Base-by-base conservation (phyloP, 2,797 vertebrate genomes). In the Falco berigora region DNA sequence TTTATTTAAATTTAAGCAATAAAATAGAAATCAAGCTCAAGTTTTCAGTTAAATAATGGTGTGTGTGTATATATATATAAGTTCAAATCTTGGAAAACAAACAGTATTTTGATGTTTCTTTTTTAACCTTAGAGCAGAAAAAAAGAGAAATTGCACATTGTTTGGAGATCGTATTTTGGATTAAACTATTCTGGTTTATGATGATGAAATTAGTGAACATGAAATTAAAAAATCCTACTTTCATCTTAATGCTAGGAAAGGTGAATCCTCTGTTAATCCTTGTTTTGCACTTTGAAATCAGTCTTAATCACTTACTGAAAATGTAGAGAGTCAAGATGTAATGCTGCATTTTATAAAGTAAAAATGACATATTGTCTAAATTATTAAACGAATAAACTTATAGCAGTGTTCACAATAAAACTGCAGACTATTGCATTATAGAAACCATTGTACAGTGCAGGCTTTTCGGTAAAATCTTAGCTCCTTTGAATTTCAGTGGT, bases 1-100 rank as follows among this genome's bases (percentile, higher is more conserved):
- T 98, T 98, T 97, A 98, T 98, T 98, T 98, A 97, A 97, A 97
- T 97, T 97, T 97, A 98, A 98, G 98, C 98, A 98, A 98, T 98
- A 98, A 97, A 97, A 94, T 96, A 97, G 72, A 79, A 92, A 95
- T 97, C 71, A 83, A 96, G 95, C 83, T 97, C 97, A 96, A 95
- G 85, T 97, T 98, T 97, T 97, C 95, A 93, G 89, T 97, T 97
- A 97, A 96, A 91, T 96, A 95, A 59, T 56, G 67, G 40, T 80
- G 53, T 94, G 7, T 96, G 7, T 96, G 7, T 96, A 7, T 96
- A 74, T 96, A 94, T 92, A 94, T 89, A 92, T 97, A 97, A 96
- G 88, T 97, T 97, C 86, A 86, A 96, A 91, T 90, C 73, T 94
- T 94, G 90, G 85, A 93, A 93, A 95, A 72, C 56, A 52, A 87